Percentiles rank a stretch among this genome's conserved stretches.
phyloP scores from a whole-genome alignment of 2,113 vertebrate species.

The Lichenostomus cassidix region DNA sequence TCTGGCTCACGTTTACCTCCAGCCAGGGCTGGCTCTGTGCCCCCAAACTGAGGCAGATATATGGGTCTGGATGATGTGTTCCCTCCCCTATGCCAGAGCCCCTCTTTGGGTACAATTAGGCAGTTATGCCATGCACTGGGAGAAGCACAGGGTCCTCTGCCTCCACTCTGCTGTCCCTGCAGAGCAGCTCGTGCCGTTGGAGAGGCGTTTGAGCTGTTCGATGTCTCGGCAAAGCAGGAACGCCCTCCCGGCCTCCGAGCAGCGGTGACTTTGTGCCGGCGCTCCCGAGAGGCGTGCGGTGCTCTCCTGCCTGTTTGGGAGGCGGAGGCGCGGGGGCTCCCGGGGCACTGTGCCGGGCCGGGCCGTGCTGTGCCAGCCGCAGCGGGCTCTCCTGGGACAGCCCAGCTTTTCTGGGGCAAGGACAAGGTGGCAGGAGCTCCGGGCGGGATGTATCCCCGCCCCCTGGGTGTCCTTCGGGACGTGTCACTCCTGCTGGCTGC shows the following conservation, averaged over 20 bases:
- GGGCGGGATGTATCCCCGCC: accelerated
- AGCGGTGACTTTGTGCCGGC: background rate
- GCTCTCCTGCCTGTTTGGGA: background rate
- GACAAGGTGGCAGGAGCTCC: background rate
- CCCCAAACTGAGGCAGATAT: accelerated
- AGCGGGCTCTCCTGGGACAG: background rate
- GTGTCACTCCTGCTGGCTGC: accelerated
- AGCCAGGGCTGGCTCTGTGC: background rate
- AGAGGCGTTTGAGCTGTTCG: background rate
- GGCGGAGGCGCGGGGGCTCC: background rate
- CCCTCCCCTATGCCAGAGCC: accelerated
- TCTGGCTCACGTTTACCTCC: accelerated
- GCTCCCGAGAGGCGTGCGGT: background rate
- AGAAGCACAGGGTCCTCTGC: background rate
- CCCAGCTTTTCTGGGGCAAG: background rate
- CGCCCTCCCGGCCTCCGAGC: background rate
- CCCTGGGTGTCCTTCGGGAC: background rate
- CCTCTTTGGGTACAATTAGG: accelerated
- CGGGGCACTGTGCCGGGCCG: background rate
- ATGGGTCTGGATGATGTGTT: background rate
- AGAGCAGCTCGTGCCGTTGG: background rate
- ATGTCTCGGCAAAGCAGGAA: background rate
- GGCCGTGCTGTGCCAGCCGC: background rate
- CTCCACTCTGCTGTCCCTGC: background rate
- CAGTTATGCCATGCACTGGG: background rate